phyloP scores from a whole-genome alignment of 2,797 vertebrate species.

The Pelobates cultripes region DNA sequence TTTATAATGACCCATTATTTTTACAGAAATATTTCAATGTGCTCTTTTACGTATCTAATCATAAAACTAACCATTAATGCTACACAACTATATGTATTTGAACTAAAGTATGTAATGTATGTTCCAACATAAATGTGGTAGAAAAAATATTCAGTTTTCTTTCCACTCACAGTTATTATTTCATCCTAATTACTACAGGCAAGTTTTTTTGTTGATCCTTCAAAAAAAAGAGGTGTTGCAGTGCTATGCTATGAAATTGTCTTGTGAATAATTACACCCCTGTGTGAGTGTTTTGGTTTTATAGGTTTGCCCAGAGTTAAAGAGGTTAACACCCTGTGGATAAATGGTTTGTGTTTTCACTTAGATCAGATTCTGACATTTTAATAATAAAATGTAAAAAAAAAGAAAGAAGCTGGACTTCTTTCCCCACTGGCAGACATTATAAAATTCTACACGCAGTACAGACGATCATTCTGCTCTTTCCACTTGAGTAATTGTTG shows the following conservation, averaged over 20 bases:
- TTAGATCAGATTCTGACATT: slow-evolving; percentile 52
- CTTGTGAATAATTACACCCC: slow-evolving; percentile 12
- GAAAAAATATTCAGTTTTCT: neutral
- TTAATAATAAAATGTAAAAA: slow-evolving; percentile 48
- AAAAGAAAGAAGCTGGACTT: slow-evolving; percentile 23
- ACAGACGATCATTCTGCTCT: slow-evolving; percentile 40
- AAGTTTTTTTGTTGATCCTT: neutral
- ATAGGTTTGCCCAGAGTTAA: slow-evolving; percentile 21
- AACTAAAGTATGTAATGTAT: no score
- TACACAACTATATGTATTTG: no score
- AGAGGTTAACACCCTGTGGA: slow-evolving; percentile 48
- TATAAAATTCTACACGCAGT: slow-evolving; percentile 40
- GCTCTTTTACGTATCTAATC: no score
- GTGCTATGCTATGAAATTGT: neutral
- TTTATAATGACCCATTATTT: no score
- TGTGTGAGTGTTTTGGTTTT: slow-evolving; percentile 1
- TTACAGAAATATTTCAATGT: no score
- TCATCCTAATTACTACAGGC: neutral
- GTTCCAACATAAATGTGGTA: no score
- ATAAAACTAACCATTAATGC: no score
- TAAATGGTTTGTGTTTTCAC: slow-evolving; percentile 47
- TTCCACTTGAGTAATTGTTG: slow-evolving; percentile 50
- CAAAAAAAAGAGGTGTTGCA: neutral
- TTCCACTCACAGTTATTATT: neutral
- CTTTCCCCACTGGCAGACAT: slow-evolving; percentile 37